phyloP scores from a whole-genome alignment of 2,888 invertebrate genomes.

The Melipona beecheii region DNA sequence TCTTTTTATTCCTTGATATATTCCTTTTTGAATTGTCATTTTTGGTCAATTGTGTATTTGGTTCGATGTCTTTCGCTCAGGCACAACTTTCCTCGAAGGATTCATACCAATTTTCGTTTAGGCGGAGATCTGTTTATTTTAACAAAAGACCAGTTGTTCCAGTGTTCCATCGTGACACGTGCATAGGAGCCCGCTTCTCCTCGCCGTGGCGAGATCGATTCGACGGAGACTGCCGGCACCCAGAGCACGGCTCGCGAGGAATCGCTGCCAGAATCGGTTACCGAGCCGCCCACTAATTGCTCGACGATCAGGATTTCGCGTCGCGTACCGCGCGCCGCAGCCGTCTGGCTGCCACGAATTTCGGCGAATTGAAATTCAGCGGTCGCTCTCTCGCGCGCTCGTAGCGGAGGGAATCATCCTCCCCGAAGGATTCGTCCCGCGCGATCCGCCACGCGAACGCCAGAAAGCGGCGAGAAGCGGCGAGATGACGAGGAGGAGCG shows the following conservation, averaged over 20 bases:
- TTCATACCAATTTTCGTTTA: no score
- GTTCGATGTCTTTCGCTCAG: no score
- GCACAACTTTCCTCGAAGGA: no score
- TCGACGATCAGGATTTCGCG: conserved; percentile 58
- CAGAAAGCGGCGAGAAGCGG: no score
- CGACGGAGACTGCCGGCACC: neutral
- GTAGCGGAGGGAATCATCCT: neutral
- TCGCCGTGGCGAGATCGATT: neutral
- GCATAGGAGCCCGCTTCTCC: neutral
- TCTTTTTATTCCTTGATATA: no score
- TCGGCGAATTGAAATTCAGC: conserved; percentile 66
- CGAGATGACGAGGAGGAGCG: conserved; percentile 7
- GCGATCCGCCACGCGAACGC: no score
- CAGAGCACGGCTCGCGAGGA: conserved; percentile 12
- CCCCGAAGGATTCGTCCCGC: neutral
- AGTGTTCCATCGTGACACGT: no score
- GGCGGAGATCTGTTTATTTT: no score
- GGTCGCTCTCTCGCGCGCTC: neutral
- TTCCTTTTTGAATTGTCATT: no score
- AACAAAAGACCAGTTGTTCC: no score
- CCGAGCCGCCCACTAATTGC: conserved; percentile 50
- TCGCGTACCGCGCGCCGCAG: conserved; percentile 45
- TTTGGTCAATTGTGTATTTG: no score
- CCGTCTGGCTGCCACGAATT: conserved; percentile 26
- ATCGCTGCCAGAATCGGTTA: conserved; percentile 31